These are phyloP conservation scores for Sanderia malayensis DNA, from an alignment of 30 jellyfish, hydroid and myxozoan species.

Conservation along the genomic window DNA sequence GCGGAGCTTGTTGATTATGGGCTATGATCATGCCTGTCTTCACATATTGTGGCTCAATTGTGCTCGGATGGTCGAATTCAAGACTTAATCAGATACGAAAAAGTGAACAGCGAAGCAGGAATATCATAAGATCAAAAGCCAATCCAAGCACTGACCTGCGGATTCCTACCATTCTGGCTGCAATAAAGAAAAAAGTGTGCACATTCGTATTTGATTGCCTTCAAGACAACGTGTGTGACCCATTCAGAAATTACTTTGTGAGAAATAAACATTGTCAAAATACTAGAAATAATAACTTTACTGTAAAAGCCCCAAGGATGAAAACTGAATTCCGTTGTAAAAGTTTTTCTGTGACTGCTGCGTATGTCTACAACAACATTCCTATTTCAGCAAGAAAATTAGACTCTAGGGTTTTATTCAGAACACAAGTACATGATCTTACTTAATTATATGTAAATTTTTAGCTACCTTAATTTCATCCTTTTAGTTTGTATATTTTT, in stretches of 20 bases:
- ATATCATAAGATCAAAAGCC: constrained; percentile 2
- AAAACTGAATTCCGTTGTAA: not conserved
- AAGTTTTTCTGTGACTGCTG: constrained; percentile 3
- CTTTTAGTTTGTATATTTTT: not conserved
- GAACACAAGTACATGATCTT: constrained; percentile 2
- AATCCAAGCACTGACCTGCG: too few relatives aligned
- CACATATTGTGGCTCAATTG: too few relatives aligned
- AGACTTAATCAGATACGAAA: constrained; percentile 1
- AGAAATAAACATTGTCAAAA: constrained; percentile 22
- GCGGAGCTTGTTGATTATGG: too few relatives aligned
- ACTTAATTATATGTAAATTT: not conserved
- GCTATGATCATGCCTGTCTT: constrained; percentile 14
- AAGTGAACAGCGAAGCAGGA: constrained; percentile 13
- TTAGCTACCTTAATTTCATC: not conserved
- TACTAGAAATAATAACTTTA: constrained; percentile 5
- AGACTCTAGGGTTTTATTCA: not conserved
- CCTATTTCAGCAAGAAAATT: too few relatives aligned
- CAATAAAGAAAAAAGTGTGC: constrained; percentile 28
- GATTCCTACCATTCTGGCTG: constrained; percentile 12
- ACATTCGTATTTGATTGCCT: constrained; percentile 29
- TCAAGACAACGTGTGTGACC: constrained; percentile 39
- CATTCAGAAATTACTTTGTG: constrained; percentile 17
- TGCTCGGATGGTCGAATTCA: too few relatives aligned
- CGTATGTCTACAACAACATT: not conserved
- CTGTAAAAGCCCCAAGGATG: too few relatives aligned